These are phyloP conservation scores for Dysdera silvatica DNA, from an alignment of 1,140 invertebrate genomes.

Conservation along the genomic window DNA sequence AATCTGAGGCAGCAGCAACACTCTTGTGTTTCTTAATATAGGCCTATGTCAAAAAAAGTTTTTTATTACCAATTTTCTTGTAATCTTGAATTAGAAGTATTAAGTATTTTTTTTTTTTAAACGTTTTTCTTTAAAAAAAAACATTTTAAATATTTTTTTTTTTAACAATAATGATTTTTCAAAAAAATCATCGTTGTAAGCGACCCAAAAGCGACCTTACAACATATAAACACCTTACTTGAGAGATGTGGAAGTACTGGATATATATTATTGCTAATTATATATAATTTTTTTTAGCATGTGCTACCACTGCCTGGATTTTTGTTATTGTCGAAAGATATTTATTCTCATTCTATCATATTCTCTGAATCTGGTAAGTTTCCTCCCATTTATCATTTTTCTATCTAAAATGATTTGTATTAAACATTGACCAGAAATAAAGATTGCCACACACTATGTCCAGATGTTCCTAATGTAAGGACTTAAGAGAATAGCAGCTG, in stretches of 20 bases:
- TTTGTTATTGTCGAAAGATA: constrained; percentile 61
- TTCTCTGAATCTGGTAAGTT: constrained; percentile 43
- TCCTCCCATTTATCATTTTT: constrained; percentile 48
- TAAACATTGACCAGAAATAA: background rate
- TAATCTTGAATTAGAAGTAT: background rate
- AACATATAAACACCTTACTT: background rate
- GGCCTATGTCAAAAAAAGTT: background rate
- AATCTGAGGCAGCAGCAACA: too few species aligned
- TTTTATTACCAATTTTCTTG: background rate
- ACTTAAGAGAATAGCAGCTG: background rate
- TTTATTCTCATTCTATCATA: constrained; percentile 56
- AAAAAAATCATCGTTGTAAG: too few species aligned
- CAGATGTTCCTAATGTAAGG: background rate
- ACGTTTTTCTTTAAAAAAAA: constrained; percentile 10
- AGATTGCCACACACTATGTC: background rate
- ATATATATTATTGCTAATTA: background rate
- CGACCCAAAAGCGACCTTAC: too few species aligned
- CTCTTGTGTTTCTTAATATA: background rate
- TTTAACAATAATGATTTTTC: background rate
- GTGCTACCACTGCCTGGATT: constrained; percentile 74
- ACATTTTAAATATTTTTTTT: background rate
- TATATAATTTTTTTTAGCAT: constrained; percentile 7
- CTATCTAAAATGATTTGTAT: background rate
- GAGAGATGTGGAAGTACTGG: too few species aligned
- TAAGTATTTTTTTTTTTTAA: background rate